phyloP scores from a whole-genome alignment of 2,113 vertebrate species.

The Prolemur simus region DNA sequence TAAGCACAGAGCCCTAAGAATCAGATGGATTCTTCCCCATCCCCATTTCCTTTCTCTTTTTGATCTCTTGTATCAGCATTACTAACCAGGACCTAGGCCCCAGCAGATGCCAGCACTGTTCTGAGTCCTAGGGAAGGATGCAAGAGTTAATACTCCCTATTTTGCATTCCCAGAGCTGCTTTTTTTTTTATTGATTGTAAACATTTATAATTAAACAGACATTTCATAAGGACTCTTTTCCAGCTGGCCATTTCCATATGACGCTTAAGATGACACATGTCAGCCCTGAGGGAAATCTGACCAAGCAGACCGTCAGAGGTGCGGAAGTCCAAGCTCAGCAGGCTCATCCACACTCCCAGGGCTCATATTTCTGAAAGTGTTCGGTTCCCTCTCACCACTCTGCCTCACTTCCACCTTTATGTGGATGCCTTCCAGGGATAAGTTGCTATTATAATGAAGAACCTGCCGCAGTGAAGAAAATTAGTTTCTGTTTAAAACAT shows the following conservation, averaged over 20 bases:
- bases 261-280: neutral
- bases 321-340: neutral
- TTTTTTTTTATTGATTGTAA: neutral
- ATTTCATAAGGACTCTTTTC: neutral
- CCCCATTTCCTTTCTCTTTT: neutral
- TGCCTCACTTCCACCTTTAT: neutral
- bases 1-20: neutral
- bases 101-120: neutral
- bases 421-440: neutral
- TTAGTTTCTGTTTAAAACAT: neutral
- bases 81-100: neutral
- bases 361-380: neutral
- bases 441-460: neutral
- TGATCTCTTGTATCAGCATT: neutral
- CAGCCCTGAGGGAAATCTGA: neutral
- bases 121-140: neutral
- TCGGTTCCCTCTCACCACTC: neutral
- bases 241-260: neutral
- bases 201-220: conserved; percentile 21
- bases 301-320: neutral
- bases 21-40: neutral
- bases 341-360: no score
- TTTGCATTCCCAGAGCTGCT: neutral
- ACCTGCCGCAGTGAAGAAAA: neutral
- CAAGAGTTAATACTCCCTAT: neutral